A percentile compares a stretch with the other conserved stretches of the same genome.
phyloP scores from a whole-genome alignment of 2,113 vertebrate species.

The Ovis aries region ARS-UI_Ramb_v3.0 NC_056056.1:60244001-60244500 shows the following conservation, averaged over 20 bases:
- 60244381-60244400: conserved; percentile 34
- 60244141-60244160: background rate
- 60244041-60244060: background rate
- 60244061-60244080: background rate
- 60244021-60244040: background rate
- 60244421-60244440: background rate
- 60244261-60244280: conserved; percentile 78
- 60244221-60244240: conserved; percentile 74
- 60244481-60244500: background rate
- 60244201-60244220: conserved; percentile 79
- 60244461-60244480: background rate
- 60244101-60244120: background rate
- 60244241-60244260: conserved; percentile 22
- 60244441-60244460: background rate
- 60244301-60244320: conserved; percentile 70
- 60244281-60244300: conserved; percentile 77
- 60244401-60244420: background rate
- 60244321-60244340: conserved; percentile 72
- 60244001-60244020: background rate
- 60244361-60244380: conserved; percentile 58
- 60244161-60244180: conserved; percentile 40
- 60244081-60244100: background rate
- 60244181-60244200: background rate
- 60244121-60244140: background rate
- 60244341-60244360: conserved; percentile 76